Evolutionary conservation across 1,140 invertebrate genomes (phyloP).

Genomic region (Lysiphlebus fabarum): DNA sequence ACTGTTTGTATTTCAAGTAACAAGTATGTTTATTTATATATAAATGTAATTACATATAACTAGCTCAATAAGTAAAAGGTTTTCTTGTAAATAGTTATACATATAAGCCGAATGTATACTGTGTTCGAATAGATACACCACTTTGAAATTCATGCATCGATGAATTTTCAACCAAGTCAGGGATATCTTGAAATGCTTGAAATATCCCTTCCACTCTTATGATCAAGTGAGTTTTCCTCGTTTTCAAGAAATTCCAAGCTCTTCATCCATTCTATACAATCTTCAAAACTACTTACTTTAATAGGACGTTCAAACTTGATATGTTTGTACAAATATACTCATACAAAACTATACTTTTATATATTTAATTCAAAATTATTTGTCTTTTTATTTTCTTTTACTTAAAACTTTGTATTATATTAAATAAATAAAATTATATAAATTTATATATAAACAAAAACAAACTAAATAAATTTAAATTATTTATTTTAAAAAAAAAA

Average conservation of each 20-base stretch:
- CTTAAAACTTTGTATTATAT: too few species aligned
- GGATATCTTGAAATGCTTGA: neutral
- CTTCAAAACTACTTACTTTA: slow-evolving; percentile 8
- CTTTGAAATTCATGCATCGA: slow-evolving; percentile 15
- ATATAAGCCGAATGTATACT: neutral
- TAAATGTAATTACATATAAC: slow-evolving; percentile 8
- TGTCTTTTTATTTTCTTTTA: too few species aligned
- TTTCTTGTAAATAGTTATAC: neutral
- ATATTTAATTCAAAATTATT: too few species aligned
- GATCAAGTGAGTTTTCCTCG: slow-evolving; percentile 7
- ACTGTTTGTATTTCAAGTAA: too few species aligned
- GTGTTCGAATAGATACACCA: slow-evolving; percentile 8
- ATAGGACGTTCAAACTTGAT: too few species aligned
- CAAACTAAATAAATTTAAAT: too few species aligned
- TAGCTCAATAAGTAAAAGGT: slow-evolving; percentile 6
- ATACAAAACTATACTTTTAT: too few species aligned
- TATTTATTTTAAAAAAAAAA: too few species aligned
- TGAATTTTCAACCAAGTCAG: slow-evolving; percentile 5
- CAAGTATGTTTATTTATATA: too few species aligned
- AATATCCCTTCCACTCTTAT: slow-evolving; percentile 3
- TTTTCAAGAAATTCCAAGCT: slow-evolving; percentile 3
- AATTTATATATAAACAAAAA: too few species aligned
- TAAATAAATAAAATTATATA: too few species aligned
- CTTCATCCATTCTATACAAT: slow-evolving; percentile 6
- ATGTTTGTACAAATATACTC: too few species aligned